A percentile compares a stretch with the other conserved stretches of the same genome.
These are phyloP conservation scores for Ceramica pisi DNA, from an alignment of 2,888 invertebrate genomes.

Conservation along the genomic window DNA sequence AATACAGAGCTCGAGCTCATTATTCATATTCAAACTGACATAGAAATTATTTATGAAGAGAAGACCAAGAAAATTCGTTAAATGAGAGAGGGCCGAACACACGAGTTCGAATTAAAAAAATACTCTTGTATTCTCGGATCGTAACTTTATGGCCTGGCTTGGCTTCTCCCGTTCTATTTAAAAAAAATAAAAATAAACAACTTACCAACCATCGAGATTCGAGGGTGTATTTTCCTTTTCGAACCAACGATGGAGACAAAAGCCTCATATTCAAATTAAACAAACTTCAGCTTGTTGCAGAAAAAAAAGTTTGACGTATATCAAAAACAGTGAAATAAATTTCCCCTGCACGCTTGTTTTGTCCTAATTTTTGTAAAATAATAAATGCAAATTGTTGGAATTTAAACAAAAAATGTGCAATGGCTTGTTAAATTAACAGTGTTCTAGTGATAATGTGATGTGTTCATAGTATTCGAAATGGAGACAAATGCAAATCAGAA, in stretches of 20 bases:
- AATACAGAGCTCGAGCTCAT: no score
- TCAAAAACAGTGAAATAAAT: slow-evolving; percentile 73
- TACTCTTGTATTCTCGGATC: no score
- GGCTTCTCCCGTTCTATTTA: no score
- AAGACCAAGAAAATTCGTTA: no score
- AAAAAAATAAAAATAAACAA: no score
- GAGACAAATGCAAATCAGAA: slow-evolving; percentile 87
- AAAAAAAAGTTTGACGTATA: slow-evolving; percentile 71
- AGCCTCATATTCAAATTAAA: slow-evolving; percentile 32
- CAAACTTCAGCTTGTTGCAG: slow-evolving; percentile 32
- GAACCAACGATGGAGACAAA: slow-evolving; percentile 12
- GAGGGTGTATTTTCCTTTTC: background rate
- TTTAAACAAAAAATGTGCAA: slow-evolving; percentile 60
- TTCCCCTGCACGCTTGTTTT: slow-evolving; percentile 76
- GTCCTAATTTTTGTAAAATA: slow-evolving; percentile 73
- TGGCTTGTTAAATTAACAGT: slow-evolving; percentile 58
- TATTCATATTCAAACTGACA: no score
- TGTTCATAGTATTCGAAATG: slow-evolving; percentile 81
- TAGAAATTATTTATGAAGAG: no score
- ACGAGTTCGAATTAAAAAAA: no score
- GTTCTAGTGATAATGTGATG: slow-evolving; percentile 86
- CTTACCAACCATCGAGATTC: background rate
- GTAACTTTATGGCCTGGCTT: no score
- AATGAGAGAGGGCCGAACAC: no score
- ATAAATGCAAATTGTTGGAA: slow-evolving; percentile 56